Conservation (phyloP, 2,797 vertebrate species). For the Pantherophis alleghaniensis region DNA sequence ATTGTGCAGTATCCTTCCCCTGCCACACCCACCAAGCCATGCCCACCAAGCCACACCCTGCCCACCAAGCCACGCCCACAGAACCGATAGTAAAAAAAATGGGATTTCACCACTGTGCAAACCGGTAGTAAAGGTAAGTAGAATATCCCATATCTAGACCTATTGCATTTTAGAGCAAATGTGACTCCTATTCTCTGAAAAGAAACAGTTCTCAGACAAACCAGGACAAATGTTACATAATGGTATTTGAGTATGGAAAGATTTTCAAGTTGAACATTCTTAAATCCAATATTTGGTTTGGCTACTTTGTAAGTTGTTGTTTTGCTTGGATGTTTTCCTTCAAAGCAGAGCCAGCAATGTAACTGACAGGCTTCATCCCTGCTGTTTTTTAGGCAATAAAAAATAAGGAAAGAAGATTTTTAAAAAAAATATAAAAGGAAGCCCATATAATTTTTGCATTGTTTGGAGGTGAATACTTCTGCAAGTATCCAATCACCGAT, state of each 20-base stretch:
- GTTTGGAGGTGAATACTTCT: background rate
- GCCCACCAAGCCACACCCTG: too few species aligned
- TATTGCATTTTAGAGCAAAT: background rate
- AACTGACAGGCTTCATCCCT: background rate
- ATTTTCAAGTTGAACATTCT: background rate
- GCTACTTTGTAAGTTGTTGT: background rate
- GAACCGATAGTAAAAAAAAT: too few species aligned
- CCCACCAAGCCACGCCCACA: too few species aligned
- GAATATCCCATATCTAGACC: too few species aligned
- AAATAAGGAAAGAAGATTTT: background rate
- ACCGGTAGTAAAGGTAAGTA: too few species aligned
- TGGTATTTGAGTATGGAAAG: background rate
- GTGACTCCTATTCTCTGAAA: background rate
- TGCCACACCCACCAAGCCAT: too few species aligned
- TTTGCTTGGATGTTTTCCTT: background rate
- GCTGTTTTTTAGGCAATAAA: background rate
- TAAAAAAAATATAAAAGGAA: background rate
- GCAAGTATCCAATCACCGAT: background rate
- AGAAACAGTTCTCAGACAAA: background rate
- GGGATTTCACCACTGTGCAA: too few species aligned
- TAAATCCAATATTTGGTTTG: background rate
- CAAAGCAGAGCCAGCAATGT: background rate
- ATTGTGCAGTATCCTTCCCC: too few species aligned
- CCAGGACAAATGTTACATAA: background rate
- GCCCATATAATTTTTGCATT: background rate